phyloP scores from a whole-genome alignment of 2,888 invertebrate genomes.

The Sisyra nigra region DNA sequence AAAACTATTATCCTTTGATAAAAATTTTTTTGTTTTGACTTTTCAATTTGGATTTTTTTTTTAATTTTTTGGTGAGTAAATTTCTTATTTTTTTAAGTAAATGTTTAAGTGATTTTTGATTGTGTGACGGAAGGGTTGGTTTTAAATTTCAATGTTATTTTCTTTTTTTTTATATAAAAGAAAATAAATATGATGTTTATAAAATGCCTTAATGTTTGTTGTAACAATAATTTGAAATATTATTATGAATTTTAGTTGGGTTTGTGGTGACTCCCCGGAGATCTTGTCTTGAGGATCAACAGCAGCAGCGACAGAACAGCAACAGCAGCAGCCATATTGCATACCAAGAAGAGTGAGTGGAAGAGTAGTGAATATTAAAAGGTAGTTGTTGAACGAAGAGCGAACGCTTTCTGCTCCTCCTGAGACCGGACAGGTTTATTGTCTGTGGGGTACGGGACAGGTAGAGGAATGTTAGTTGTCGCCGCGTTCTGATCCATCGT shows the following conservation, averaged over 20 bases:
- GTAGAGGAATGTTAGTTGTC: conserved; percentile 9
- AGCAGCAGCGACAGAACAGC: conserved; percentile 11
- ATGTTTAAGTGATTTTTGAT: neutral
- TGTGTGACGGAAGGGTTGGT: neutral
- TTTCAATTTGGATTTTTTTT: too few relatives aligned
- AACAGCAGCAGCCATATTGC: conserved; percentile 27
- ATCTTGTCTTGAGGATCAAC: conserved; percentile 15
- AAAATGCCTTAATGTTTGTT: too few relatives aligned
- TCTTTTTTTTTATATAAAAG: too few relatives aligned
- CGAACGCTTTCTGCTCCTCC: conserved; percentile 20
- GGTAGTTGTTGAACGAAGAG: conserved; percentile 17
- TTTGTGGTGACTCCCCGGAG: conserved; percentile 18
- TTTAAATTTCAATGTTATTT: too few relatives aligned
- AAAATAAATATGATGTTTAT: too few relatives aligned
- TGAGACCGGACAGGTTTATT: conserved; percentile 26
- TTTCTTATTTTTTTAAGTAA: too few relatives aligned
- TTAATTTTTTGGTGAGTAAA: too few relatives aligned
- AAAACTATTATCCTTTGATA: too few relatives aligned
- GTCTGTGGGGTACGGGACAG: conserved; percentile 22
- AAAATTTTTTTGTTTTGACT: too few relatives aligned
- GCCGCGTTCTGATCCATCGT: conserved; percentile 4
- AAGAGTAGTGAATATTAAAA: conserved; percentile 16
- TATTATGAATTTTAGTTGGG: too few relatives aligned
- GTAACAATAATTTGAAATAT: too few relatives aligned
- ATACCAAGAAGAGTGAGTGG: conserved; percentile 28